Percentiles rank a stretch among this genome's conserved stretches.
These are phyloP conservation scores for Thalpophila matura DNA, from an alignment of 2,888 invertebrate genomes.

Conservation along the genomic window DNA sequence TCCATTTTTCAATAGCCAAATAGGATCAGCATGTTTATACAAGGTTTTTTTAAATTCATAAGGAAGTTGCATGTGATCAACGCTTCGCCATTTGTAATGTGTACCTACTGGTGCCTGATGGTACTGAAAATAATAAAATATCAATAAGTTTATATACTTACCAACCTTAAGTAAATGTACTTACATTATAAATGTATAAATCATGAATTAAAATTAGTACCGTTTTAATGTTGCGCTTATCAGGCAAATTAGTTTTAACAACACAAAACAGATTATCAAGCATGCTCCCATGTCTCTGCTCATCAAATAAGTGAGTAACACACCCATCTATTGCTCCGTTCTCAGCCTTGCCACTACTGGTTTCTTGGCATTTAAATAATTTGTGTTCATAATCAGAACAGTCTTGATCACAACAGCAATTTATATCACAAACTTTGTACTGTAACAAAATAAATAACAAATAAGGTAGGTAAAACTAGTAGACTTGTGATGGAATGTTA, in stretches of 20 bases:
- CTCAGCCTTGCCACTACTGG: conserved; percentile 9
- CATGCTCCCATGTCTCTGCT: conserved; percentile 53
- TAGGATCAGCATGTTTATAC: conserved; percentile 75
- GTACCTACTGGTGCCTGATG: conserved; percentile 45
- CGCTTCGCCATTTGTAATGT: conserved; percentile 49
- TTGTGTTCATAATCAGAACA: conserved; percentile 91
- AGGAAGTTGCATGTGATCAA: conserved; percentile 18
- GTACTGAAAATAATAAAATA: conserved; percentile 73
- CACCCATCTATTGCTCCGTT: conserved; percentile 54
- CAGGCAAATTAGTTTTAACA: conserved; percentile 82
- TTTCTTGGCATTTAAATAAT: conserved; percentile 91
- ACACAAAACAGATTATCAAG: conserved; percentile 81
- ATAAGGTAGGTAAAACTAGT: too few relatives aligned
- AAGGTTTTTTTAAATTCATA: conserved; percentile 71
- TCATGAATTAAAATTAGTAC: conserved; percentile 53
- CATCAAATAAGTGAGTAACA: conserved; percentile 62
- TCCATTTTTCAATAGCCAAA: conserved; percentile 80
- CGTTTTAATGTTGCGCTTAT: conserved; percentile 69
- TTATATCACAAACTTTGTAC: conserved; percentile 93
- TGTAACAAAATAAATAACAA: conserved; percentile 73
- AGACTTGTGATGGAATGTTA: too few relatives aligned
- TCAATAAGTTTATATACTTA: conserved; percentile 52
- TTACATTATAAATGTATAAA: not conserved
- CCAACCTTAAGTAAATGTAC: conserved; percentile 62
- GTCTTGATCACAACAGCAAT: conserved; percentile 96